phyloP scores from a whole-genome alignment of 2,113 vertebrate species.

The Morphnarchus princeps region DNA sequence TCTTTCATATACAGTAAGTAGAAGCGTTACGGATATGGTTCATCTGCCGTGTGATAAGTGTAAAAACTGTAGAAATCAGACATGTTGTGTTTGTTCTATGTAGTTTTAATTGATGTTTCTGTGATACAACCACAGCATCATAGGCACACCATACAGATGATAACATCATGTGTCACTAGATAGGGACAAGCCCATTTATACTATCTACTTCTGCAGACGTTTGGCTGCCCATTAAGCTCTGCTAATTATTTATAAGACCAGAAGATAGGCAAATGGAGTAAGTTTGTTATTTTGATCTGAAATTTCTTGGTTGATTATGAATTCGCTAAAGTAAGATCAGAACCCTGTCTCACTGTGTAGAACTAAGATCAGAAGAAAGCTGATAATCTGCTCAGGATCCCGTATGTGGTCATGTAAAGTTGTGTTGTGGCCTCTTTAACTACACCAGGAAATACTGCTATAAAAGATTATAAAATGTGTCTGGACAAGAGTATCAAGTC shows the following conservation, averaged over 20 bases:
- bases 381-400: background rate
- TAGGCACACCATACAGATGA: background rate
- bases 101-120: background rate
- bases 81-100: background rate
- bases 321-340: background rate
- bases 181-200: background rate
- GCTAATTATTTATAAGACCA: background rate
- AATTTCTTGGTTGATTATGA: background rate
- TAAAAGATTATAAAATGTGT: background rate
- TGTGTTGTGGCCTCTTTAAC: background rate
- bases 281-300: background rate
- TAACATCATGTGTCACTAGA: background rate
- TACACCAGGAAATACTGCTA: background rate
- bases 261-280: background rate
- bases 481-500: background rate
- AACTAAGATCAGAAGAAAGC: background rate
- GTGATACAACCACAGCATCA: background rate
- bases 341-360: background rate
- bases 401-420: background rate
- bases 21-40: background rate
- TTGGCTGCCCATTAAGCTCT: background rate
- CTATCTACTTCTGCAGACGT: background rate
- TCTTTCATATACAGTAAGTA: background rate
- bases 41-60: background rate
- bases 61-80: background rate